Evolutionary conservation across 64 coral and sea anemone genomes (phyloP).

Genomic region (Pocillopora damicornis): DNA sequence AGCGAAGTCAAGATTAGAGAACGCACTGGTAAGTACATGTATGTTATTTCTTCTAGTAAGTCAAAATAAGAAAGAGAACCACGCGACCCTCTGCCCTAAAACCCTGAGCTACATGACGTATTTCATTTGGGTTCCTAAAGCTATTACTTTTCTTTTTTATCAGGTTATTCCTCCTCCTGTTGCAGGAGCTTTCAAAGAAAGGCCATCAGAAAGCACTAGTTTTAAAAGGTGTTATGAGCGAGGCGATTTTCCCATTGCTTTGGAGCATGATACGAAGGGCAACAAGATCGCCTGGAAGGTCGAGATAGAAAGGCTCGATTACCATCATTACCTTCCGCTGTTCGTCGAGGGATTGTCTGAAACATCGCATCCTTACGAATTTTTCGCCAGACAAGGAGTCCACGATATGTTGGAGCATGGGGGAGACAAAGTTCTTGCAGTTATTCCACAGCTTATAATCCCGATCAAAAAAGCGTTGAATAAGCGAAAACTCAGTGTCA

Average conservation of each 20-base stretch:
- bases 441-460: conserved; percentile 95
- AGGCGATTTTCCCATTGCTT: conserved; percentile 98
- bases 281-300: conserved; percentile 99
- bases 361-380: conserved; percentile 94
- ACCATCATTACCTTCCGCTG: conserved; percentile 95
- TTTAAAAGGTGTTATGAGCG: conserved; percentile 96
- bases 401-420: conserved; percentile 99
- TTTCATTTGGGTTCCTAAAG: background rate
- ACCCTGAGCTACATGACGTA: background rate
- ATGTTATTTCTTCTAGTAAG: background rate
- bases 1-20: conserved; percentile 81
- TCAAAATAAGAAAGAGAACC: background rate
- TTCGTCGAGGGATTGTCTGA: conserved; percentile 97
- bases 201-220: conserved; percentile 79
- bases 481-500: conserved; percentile 86
- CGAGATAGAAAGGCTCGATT: conserved; percentile 97
- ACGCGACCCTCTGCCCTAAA: background rate
- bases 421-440: conserved; percentile 85
- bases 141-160: background rate
- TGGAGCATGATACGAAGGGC: conserved; percentile 98
- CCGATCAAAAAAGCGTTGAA: conserved; percentile 93
- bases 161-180: conserved; percentile 51
- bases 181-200: conserved; percentile 89
- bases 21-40: conserved; percentile 44
- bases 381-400: conserved; percentile 97